A percentile compares a stretch with the other conserved stretches of the same genome.
Conservation (phyloP, 1,140 invertebrate species). For the Eueides isabella region DNA sequence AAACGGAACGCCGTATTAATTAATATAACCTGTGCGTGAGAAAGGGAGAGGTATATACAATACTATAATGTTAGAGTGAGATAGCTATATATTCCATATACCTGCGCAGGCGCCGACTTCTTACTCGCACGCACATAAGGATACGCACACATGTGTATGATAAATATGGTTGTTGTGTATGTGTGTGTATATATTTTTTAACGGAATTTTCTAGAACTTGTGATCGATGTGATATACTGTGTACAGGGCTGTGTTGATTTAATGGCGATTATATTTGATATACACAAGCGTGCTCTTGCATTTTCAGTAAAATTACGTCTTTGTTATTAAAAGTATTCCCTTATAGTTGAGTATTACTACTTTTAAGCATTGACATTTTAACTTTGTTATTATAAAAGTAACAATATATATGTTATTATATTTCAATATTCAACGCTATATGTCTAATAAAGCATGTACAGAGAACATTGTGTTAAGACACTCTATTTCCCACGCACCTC, state of each 20-base stretch:
- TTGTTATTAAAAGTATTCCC: not conserved
- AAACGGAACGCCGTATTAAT: conserved; percentile 17
- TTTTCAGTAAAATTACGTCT: not conserved
- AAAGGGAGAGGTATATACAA: not conserved
- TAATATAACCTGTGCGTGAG: not conserved
- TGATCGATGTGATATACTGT: conserved; percentile 18
- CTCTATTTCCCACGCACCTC: no score
- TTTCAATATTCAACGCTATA: no score
- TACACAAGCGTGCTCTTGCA: not conserved
- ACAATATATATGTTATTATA: no score
- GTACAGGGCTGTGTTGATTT: conserved; percentile 6
- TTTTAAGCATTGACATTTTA: no score
- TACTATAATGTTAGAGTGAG: not conserved
- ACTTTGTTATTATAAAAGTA: no score
- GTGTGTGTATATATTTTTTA: conserved; percentile 14
- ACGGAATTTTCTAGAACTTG: conserved; percentile 16
- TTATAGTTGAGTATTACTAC: not conserved
- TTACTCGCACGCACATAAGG: conserved; percentile 13
- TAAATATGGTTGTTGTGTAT: not conserved
- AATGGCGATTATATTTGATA: not conserved
- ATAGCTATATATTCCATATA: conserved; percentile 12
- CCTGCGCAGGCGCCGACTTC: conserved; percentile 13
- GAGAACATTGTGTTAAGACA: no score
- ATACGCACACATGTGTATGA: conserved; percentile 7
- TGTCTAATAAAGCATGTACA: no score